Evolutionary conservation across 2,797 vertebrate genomes (phyloP).

Genomic region (Labroides dimidiatus): DNA sequence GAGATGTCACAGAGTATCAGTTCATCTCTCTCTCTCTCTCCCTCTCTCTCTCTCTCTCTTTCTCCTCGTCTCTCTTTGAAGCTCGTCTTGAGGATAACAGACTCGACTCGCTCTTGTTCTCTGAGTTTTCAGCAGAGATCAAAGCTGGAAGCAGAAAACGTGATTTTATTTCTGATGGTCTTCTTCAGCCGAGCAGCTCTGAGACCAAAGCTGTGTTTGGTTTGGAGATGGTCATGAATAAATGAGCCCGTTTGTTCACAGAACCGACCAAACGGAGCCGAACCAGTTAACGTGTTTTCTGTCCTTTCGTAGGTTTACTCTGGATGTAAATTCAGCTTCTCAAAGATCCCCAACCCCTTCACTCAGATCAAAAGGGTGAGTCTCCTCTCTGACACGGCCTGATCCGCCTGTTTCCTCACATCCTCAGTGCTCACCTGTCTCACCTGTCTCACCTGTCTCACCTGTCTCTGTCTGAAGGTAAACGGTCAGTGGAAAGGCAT

Average conservation of each 20-base stretch:
- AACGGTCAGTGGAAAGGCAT: slow-evolving; percentile 97
- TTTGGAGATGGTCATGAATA: slow-evolving; percentile 9
- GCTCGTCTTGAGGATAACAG: slow-evolving; percentile 8
- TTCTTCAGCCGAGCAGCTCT: background rate
- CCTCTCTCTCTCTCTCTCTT: slow-evolving; percentile 8
- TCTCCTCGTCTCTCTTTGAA: slow-evolving; percentile 25
- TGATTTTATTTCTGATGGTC: slow-evolving; percentile 14
- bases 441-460: background rate
- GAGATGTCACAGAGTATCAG: background rate
- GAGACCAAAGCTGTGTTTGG: slow-evolving; percentile 4
- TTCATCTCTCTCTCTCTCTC: background rate
- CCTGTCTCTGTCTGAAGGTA: slow-evolving; percentile 79
- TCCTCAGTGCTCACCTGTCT: background rate
- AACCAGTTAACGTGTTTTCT: too few relatives aligned
- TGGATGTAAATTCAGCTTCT: slow-evolving; percentile 94
- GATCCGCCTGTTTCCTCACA: background rate
- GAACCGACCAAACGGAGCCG: too few relatives aligned
- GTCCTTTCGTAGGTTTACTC: slow-evolving; percentile 89
- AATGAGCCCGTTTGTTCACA: background rate
- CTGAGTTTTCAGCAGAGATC: slow-evolving; percentile 23
- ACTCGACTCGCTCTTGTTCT: slow-evolving; percentile 5
- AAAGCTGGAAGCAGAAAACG: slow-evolving; percentile 8
- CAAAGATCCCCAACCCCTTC: slow-evolving; percentile 96
- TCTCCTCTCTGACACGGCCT: background rate
- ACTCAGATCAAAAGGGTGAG: slow-evolving; percentile 92